Evolutionary conservation across 2,113 vertebrate species (phyloP).

Genomic region (Platichthys flesus): DNA sequence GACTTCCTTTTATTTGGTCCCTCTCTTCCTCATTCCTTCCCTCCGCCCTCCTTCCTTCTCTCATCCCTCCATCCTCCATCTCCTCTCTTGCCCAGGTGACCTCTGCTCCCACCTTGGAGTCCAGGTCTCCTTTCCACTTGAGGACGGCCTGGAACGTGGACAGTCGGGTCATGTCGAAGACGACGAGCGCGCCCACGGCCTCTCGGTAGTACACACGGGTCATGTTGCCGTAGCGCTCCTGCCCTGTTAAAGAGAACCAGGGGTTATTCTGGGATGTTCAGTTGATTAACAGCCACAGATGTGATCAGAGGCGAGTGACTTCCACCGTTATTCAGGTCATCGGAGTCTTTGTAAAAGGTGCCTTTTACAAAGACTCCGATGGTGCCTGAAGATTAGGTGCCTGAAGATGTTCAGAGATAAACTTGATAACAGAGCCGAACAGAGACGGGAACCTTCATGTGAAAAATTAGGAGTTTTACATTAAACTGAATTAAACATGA

Average conservation of each 20-base stretch:
- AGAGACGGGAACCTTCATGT: no score
- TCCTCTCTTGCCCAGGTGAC: not conserved
- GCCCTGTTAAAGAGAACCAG: slow-evolving; percentile 69
- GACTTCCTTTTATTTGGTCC: no score
- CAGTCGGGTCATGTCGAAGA: slow-evolving; percentile 85
- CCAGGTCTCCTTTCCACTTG: slow-evolving; percentile 87
- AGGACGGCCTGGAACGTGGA: slow-evolving; percentile 86
- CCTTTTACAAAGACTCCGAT: no score
- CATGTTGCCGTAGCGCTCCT: slow-evolving; percentile 88
- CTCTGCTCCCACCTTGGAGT: slow-evolving; percentile 77
- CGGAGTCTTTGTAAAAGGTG: not conserved
- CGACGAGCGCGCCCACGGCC: slow-evolving; percentile 85
- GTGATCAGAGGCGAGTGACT: not conserved
- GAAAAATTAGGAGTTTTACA: no score
- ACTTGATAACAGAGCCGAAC: not conserved
- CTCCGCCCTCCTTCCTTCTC: no score
- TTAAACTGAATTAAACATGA: no score
- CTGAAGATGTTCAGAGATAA: not conserved
- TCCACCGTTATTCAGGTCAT: not conserved
- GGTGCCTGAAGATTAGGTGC: not conserved
- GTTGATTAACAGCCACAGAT: not conserved
- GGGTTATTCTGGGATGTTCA: no score
- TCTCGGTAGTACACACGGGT: slow-evolving; percentile 87
- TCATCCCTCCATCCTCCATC: not conserved
- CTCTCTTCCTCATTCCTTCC: no score